These are phyloP conservation scores for Pyrgus malvae DNA, from an alignment of 2,888 invertebrate species.

Conservation along the genomic window DNA sequence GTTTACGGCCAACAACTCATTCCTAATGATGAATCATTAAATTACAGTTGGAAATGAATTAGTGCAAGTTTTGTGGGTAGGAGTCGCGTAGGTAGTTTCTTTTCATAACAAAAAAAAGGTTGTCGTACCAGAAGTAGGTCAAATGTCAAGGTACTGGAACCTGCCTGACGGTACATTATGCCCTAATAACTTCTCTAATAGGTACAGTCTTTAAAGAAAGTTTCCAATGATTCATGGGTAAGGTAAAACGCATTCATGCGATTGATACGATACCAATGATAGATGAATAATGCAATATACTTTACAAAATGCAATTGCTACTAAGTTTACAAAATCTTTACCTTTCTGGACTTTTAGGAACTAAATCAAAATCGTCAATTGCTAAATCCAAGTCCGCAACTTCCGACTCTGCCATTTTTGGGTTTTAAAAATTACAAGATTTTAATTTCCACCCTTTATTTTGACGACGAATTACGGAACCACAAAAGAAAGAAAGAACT, in stretches of 20 bases:
- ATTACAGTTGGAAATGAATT: too few species aligned
- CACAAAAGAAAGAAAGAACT: constrained; percentile 50
- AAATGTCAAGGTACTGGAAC: constrained; percentile 53
- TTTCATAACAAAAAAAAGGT: constrained; percentile 26
- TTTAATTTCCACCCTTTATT: constrained; percentile 48
- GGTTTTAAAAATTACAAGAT: constrained; percentile 35
- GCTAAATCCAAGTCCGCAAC: constrained; percentile 71
- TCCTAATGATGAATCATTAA: too few species aligned
- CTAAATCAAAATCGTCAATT: constrained; percentile 75
- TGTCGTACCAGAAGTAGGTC: constrained; percentile 56
- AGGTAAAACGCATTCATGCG: not conserved
- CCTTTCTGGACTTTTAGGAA: constrained; percentile 78
- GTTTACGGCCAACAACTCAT: too few species aligned
- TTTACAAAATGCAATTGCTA: not conserved
- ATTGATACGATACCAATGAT: not conserved
- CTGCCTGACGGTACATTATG: constrained; percentile 7
- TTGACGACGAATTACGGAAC: constrained; percentile 55
- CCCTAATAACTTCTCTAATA: not conserved
- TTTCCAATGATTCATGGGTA: not conserved
- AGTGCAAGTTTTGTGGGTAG: constrained; percentile 8
- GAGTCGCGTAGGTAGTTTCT: constrained; percentile 20
- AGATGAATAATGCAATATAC: constrained; percentile 3
- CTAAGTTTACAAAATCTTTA: constrained; percentile 39
- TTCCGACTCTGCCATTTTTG: constrained; percentile 70
- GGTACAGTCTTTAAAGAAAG: too few species aligned